Conservation (phyloP, 1,140 invertebrate species). For the Drosophila pectinifera region DNA sequence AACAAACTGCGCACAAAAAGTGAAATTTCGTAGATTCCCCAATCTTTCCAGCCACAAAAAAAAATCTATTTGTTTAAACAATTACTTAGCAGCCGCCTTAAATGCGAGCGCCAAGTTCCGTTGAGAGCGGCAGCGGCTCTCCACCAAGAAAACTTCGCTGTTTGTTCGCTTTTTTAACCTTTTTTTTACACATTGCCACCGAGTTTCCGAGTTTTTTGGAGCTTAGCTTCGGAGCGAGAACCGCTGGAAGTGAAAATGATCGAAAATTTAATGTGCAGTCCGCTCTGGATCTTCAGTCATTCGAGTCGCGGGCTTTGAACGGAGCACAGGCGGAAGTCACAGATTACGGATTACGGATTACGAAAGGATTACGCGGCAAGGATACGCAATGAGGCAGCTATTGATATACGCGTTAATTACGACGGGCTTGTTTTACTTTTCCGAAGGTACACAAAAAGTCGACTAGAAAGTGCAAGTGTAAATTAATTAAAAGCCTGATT, state of each 20-base stretch:
- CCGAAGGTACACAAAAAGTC: conserved; percentile 71
- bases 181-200: conserved; percentile 68
- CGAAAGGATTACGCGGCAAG: conserved; percentile 38
- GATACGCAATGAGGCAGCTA: conserved; percentile 53
- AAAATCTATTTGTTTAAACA: conserved; percentile 55
- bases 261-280: conserved; percentile 64
- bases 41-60: conserved; percentile 44
- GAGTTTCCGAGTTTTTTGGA: conserved; percentile 13
- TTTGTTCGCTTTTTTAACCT: conserved; percentile 12
- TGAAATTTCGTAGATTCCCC: conserved; percentile 63
- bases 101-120: conserved; percentile 42
- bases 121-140: conserved; percentile 21
- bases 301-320: conserved; percentile 64
- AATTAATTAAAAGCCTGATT: neutral
- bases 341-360: conserved; percentile 1
- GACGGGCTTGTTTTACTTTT: conserved; percentile 73
- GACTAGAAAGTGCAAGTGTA: neutral
- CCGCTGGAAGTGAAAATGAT: conserved; percentile 70
- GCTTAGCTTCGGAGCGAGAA: conserved; percentile 20
- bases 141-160: conserved; percentile 16
- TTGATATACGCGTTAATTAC: conserved; percentile 58
- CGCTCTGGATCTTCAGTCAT: conserved; percentile 65
- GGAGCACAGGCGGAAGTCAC: conserved; percentile 49
- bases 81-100: conserved; percentile 52
- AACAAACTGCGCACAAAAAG: conserved; percentile 60